Conservation (phyloP, 2,113 vertebrate genomes). For the Bucco capensis region DNA sequence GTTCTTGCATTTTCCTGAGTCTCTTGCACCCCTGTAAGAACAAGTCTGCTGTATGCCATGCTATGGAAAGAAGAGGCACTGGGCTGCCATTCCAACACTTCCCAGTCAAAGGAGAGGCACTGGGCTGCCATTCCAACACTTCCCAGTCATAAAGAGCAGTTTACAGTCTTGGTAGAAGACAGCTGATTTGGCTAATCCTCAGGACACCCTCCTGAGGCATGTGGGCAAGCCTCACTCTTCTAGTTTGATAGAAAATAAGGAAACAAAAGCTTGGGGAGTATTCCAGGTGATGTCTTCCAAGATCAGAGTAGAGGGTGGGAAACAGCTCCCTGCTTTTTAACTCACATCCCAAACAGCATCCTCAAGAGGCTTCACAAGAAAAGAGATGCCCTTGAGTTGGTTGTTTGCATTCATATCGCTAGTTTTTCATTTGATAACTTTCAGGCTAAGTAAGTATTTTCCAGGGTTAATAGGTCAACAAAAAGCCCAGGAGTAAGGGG, state of each 20-base stretch:
- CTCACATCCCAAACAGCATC: neutral
- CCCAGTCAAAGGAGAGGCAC: neutral
- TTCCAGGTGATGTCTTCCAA: neutral
- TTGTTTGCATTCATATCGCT: neutral
- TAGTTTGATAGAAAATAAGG: neutral
- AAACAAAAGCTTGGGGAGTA: neutral
- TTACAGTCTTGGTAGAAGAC: neutral
- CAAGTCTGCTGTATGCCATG: neutral
- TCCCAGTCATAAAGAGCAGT: neutral
- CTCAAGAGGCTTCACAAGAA: neutral
- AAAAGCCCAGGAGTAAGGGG: conserved; percentile 47
- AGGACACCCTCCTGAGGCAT: neutral
- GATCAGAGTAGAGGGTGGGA: neutral
- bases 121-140: neutral
- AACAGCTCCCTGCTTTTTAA: neutral
- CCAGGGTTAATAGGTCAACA: conserved; percentile 26
- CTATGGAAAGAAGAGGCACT: neutral
- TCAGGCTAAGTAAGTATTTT: conserved; percentile 14
- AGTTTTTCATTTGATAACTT: neutral
- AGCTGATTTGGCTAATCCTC: neutral
- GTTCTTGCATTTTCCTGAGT: neutral
- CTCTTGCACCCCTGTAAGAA: neutral
- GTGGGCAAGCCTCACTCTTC: neutral
- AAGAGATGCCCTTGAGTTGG: neutral
- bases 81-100: neutral